Evolutionary conservation across 2,888 invertebrate species (phyloP), one percentile per base, ranked within the genome.

Genomic region (Lingula anatina): DNA sequence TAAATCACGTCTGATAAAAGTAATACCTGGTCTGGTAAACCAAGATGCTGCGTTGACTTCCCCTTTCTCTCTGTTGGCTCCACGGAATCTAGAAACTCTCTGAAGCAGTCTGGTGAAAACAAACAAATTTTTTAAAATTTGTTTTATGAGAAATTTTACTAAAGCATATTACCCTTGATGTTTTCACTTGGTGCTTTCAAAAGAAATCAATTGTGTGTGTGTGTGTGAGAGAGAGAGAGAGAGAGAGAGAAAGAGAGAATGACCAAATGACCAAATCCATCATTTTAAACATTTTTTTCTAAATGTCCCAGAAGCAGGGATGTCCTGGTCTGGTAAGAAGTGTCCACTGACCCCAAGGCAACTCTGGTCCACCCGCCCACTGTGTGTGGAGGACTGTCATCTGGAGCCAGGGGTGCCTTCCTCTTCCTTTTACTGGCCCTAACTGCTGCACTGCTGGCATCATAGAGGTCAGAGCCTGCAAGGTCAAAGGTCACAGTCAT

Each of bases 41-140:
- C 75, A 75, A 20, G 68, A 65, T 12, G 73, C 66, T 4, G 73
- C 75, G 54, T 69, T 70, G 23, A 71, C 55, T 43, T 72, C 71
- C 31, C 65, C 68, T 50, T 70, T 74, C 47, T 71, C 70, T 49
- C 71, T 58, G 51, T 69, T 64, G 2, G 59, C 47, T n/a, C 73
- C 75, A 49, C 74, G 59, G 54, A 65, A 74, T 40, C 65, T 64
- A 31, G 64, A 61, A 40, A 75, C 71, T 49, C 64, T 68, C 48
- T 68, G 61, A 25, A 76, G 57, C 42, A 76, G 59, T n/a, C 75
- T 75, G 57, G 5, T 61, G 60, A 37, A 25, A 45, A 39, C 35
- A 42, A n/a, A 24, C 41, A 15, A 35, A 31, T n/a, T 20, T 21
- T 5, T 40, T 12, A n/a, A n/a, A n/a, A n/a, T n/a, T n/a, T n/a